phyloP scores from a whole-genome alignment of 2,113 vertebrate genomes.

The Nanorana parkeri region DNA sequence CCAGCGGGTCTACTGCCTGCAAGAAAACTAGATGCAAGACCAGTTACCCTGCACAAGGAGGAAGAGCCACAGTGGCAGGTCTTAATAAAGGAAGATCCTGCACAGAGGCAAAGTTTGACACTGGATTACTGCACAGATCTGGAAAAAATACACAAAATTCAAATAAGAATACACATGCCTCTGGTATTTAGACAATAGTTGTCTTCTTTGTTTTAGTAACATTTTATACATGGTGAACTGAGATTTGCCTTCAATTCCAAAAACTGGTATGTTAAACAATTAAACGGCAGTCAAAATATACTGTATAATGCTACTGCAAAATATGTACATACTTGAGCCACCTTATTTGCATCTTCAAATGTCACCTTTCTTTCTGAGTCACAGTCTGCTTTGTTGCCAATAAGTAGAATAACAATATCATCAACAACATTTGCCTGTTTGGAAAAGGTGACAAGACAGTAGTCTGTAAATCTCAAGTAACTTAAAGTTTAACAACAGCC shows the following conservation, averaged over 20 bases:
- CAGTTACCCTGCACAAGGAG: too few relatives aligned
- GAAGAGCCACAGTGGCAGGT: too few relatives aligned
- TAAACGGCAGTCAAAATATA: not conserved
- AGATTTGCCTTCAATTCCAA: not conserved
- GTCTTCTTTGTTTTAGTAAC: not conserved
- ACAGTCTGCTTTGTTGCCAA: conserved; percentile 90
- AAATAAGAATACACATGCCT: too few relatives aligned
- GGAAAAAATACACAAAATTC: too few relatives aligned
- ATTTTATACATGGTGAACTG: not conserved
- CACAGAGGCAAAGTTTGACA: too few relatives aligned
- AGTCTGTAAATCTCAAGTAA: not conserved
- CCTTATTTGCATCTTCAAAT: conserved; percentile 69
- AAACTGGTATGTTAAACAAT: too few relatives aligned
- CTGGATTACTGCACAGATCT: too few relatives aligned
- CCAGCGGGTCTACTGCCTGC: too few relatives aligned
- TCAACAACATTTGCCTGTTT: conserved; percentile 78
- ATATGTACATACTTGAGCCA: conserved; percentile 78
- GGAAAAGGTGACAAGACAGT: conserved; percentile 7
- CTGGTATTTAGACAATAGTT: too few relatives aligned
- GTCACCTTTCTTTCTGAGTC: conserved; percentile 73
- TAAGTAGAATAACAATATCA: conserved; percentile 76
- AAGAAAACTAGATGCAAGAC: too few relatives aligned
- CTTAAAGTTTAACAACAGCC: not conserved
- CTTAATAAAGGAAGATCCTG: too few relatives aligned
- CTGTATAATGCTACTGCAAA: not conserved